Base-by-base conservation (phyloP, 2,888 invertebrate species). In the Leucoma salicis region DNA sequence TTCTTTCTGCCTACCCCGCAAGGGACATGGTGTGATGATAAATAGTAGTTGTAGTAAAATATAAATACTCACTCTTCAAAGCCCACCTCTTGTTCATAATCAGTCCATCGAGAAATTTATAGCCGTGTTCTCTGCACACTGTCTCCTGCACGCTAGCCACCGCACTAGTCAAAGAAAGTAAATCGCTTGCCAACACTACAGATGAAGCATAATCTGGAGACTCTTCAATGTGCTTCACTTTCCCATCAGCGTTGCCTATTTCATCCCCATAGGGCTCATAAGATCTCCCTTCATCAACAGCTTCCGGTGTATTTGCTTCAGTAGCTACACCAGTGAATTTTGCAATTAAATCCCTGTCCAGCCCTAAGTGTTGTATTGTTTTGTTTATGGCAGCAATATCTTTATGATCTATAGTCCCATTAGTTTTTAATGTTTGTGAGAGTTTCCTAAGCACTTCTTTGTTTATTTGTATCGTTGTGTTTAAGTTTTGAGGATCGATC, bases 21-120 rank as follows among this genome's bases (percentile, higher is more conserved):
- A n/a, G n/a, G n/a, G n/a, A n/a, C n/a, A n/a, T n/a, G n/a, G n/a
- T n/a, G n/a, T n/a, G n/a, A n/a, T n/a, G n/a, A n/a, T n/a, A n/a
- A n/a, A n/a, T n/a, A n/a, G n/a, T n/a, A n/a, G n/a, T n/a, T n/a
- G n/a, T n/a, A 14, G n/a, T 12, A 18, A 11, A 31, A 13, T 6
- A n/a, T n/a, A n/a, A 36, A 14, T 55, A 90, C 91, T 91, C 61
- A 91, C 91, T 90, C 68, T 90, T 85, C 53, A 91, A 68, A n/a
- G 92, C 91, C 91, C 91, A 91, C 74, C 86, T 75, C 58, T 90
- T 89, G 55, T 90, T 89, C 63, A 74, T 66, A 8, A 87, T 73
- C 42, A 91, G 67, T 41, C 90, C 90, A 58, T 89, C 81, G 48
- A 91, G 60, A 29, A 91, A 86, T 39, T 76, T 72, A 47, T 82